phyloP scores from a whole-genome alignment of 2,797 vertebrate genomes.

The Lagodon rhomboides region DNA sequence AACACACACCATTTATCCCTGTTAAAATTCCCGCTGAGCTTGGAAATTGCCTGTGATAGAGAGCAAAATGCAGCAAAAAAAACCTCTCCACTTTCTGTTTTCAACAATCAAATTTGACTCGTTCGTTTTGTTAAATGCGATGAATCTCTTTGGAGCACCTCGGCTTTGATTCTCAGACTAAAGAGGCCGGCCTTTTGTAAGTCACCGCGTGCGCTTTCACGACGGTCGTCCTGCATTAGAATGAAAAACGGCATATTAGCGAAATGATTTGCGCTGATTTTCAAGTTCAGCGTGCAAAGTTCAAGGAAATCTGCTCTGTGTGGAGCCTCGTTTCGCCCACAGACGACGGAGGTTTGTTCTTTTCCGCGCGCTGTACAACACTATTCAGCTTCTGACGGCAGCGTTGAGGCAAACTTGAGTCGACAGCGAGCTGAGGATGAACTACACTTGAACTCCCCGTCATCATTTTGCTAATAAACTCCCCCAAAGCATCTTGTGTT shows the following conservation, averaged over 20 bases:
- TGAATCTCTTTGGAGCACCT: not conserved
- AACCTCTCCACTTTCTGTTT: not conserved
- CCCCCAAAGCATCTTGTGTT: conserved; percentile 11
- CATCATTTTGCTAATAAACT: conserved; percentile 29
- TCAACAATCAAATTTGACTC: not conserved
- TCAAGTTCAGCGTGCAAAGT: not conserved
- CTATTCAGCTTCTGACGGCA: not conserved
- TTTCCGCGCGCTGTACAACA: not conserved
- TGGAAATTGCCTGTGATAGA: conserved; percentile 1
- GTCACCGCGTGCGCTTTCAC: not conserved
- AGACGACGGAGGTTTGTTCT: too few species aligned
- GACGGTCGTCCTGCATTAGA: not conserved
- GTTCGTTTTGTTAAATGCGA: not conserved
- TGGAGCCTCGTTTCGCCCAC: not conserved
- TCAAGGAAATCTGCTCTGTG: not conserved
- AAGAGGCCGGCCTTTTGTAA: not conserved
- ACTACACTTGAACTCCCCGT: conserved; percentile 21
- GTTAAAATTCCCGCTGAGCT: conserved; percentile 30
- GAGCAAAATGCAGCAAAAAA: not conserved
- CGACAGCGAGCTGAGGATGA: not conserved
- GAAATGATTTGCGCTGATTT: not conserved
- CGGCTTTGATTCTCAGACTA: not conserved
- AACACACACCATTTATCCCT: conserved; percentile 31
- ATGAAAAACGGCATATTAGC: not conserved
- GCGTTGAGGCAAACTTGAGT: conserved; percentile 1